Base-by-base conservation (phyloP, 1,140 invertebrate species). In the Heterodera carotae region DNA sequence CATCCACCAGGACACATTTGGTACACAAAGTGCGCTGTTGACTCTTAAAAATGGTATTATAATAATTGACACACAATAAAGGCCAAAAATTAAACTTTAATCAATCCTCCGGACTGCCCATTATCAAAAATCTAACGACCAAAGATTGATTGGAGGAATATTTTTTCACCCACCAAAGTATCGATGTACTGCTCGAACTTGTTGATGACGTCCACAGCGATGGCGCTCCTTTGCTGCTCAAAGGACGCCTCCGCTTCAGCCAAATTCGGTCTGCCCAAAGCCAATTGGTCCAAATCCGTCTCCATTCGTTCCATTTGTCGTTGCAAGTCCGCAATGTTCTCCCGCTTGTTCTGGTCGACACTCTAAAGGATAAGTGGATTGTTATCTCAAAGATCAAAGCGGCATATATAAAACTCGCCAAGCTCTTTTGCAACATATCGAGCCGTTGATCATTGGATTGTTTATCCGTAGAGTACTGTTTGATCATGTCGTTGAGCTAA, bases 161-260 rank as follows among this genome's bases (percentile, higher is more conserved):
- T 18, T 39, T 71, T 25, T 59, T n/a, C 33, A 72, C 8, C 25
- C 36, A 78, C 77, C 56, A 62, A 33, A n/a, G 34, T n/a, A 8
- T 84, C 48, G 48, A 67, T 18, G n/a, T 72, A n/a, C 33, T 81
- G 83, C 59, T 72, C 70, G 31, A 83, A 80, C 33, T 75, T 70
- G 22, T 22, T 56, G 34, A 74, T 27, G 4, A 75, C 62, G 48
- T n/a, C n/a, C 43, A 62, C 75, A 34, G 59, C n/a, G 12, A 62
- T 66, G 18, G 59, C 29, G 60, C 62, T 53, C 48, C 68, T 82
- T 48, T 18, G 68, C 27, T 79, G 48, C 56, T 69, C 74, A 68
- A 75, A 84, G 1, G 53, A n/a, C 18, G 36, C 59, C 34, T 70
- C 34, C 8, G 69, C 84, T 22, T 60, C 67, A 7, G 72, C 64